These are phyloP conservation scores for Taphrorychus bicolor DNA, from an alignment of 2,888 invertebrate species.

Conservation along the genomic window DNA sequence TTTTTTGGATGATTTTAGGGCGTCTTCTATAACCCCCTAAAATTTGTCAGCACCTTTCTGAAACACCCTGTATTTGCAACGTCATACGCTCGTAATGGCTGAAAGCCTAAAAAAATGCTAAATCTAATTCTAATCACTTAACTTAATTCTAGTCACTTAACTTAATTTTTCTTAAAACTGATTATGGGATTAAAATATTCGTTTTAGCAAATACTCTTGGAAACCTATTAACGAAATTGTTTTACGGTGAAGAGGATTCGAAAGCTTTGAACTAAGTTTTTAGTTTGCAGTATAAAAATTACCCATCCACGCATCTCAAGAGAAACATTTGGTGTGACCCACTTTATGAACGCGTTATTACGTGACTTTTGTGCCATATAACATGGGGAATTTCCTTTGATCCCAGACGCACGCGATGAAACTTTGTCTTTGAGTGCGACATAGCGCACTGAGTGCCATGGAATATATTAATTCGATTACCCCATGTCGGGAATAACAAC, in stretches of 20 bases:
- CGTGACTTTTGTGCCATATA: not conserved
- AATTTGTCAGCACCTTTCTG: too few relatives aligned
- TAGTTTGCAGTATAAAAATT: too few relatives aligned
- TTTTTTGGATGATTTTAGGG: too few relatives aligned
- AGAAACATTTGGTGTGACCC: not conserved
- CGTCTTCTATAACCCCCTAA: too few relatives aligned
- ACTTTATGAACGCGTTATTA: not conserved
- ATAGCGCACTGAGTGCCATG: not conserved
- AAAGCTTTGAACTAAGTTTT: too few relatives aligned
- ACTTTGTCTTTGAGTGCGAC: slow-evolving; percentile 2
- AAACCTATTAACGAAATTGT: not conserved
- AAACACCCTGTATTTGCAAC: too few relatives aligned
- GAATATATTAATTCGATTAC: slow-evolving; percentile 4
- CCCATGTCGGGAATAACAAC: not conserved
- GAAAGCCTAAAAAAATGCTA: too few relatives aligned
- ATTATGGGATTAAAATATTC: not conserved
- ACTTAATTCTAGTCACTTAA: not conserved
- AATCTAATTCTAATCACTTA: not conserved
- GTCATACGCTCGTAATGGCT: too few relatives aligned
- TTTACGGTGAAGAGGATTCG: not conserved
- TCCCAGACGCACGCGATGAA: not conserved
- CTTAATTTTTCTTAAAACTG: not conserved
- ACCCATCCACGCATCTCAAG: not conserved
- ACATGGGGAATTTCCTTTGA: not conserved
- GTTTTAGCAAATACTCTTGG: too few relatives aligned